Base-by-base conservation (phyloP, 2,888 invertebrate genomes). In the Cactoblastis cactorum region DNA sequence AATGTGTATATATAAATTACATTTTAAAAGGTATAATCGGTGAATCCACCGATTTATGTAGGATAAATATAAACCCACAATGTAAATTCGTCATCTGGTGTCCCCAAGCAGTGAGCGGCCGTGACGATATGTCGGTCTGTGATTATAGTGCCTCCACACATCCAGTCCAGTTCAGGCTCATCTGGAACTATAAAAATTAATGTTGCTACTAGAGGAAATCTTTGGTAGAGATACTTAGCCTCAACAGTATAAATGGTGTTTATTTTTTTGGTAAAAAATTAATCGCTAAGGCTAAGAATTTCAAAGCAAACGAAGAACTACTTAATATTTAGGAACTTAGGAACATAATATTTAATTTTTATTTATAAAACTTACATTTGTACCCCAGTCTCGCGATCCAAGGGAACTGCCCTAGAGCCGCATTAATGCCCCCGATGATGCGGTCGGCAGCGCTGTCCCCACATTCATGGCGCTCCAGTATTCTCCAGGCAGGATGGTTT, bases 371-470 rank as follows among this genome's bases (percentile, higher is more conserved):
- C 63, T 61, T 58, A 80, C 84, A 64, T 19, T 56, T 57, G 60
- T 92, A 92, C 49, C 92, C 93, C 6, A 93, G 77, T 14, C 92
- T 80, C 0, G 80, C 90, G 17, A 93, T 82, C 93, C 93, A 93
- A 1, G 93, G 93, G 68, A 91, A 93, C 61, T 92, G 91, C 0
- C 92, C 93, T 2, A 93, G 70, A 0, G 80, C 74, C 0, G 93
- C 93, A 47, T 90, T 83, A 24, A 75, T 64, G 0, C 93, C 93
- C 0, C 93, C 93, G 28, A 93, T 91, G 64, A 93, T 93, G 41
- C 93, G 86, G 63, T 92, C 92, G 0, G 86, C 69, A 8, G 80
- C 82, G 51, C 88, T 90, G 48, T 87, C 83, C 0, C 93, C 93
- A 56, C 93, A 93, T n/a, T 82, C 85, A 0, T 82, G 73, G 3